Conservation (phyloP, 2,113 vertebrate species). For the Chelonoidis abingdonii region DNA sequence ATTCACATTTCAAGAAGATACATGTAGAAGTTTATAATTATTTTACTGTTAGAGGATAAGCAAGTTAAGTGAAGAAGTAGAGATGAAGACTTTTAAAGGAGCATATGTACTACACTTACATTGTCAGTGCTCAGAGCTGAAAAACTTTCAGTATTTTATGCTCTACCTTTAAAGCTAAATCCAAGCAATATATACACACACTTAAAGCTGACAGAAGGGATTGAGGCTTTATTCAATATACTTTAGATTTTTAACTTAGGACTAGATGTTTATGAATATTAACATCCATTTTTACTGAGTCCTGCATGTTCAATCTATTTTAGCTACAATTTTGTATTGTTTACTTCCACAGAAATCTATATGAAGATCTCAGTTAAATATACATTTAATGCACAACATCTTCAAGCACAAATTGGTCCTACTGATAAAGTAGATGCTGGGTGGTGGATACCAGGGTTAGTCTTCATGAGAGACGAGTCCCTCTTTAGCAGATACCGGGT, state of each 20-base stretch:
- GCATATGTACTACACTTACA: rapidly evolving
- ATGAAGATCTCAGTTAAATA: background rate
- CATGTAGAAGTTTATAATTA: rapidly evolving
- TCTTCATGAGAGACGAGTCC: conserved; percentile 10
- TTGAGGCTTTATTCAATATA: background rate
- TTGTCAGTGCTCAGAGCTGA: background rate
- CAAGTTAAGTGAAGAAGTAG: background rate
- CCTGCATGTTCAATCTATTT: background rate
- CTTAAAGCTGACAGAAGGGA: background rate
- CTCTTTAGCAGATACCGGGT: conserved; percentile 36
- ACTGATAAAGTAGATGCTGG: conserved; percentile 10
- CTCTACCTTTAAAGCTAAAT: background rate
- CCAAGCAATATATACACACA: background rate
- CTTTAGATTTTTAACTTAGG: background rate
- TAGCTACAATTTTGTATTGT: conserved; percentile 19
- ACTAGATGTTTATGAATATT: conserved; percentile 32
- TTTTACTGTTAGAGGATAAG: background rate
- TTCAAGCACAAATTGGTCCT: conserved; percentile 11
- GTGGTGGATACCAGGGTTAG: background rate
- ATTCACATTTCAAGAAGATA: background rate
- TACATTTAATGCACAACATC: background rate
- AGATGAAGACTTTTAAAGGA: rapidly evolving
- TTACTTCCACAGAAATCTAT: background rate
- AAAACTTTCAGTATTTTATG: background rate
- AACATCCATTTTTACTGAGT: background rate